These are phyloP conservation scores for Malacoctenus gilli DNA, from an alignment of 2,797 vertebrate species.

Conservation along the genomic window DNA sequence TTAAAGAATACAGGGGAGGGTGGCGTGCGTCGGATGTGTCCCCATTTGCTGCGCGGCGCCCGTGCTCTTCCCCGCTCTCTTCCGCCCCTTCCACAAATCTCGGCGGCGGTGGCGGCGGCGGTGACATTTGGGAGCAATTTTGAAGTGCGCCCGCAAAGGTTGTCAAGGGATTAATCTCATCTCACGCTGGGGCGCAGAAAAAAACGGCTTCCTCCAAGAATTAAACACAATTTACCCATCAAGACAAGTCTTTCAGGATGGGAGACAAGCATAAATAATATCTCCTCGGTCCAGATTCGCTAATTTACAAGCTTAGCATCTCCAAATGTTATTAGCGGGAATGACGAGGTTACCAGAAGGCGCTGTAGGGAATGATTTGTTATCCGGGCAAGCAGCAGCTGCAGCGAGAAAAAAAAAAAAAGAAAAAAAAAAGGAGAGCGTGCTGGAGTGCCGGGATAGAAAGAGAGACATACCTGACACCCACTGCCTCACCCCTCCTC, in stretches of 20 bases:
- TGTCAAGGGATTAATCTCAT: conserved; percentile 88
- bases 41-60: conserved; percentile 57
- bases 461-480: conserved; percentile 81
- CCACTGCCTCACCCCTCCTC: conserved; percentile 65
- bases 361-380: conserved; percentile 85
- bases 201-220: conserved; percentile 84
- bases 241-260: conserved; percentile 83
- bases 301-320: conserved; percentile 88
- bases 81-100: conserved; percentile 74
- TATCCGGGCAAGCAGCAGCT: conserved; percentile 79
- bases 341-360: conserved; percentile 84
- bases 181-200: conserved; percentile 82
- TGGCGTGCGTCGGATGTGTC: conserved; percentile 49
- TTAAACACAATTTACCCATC: conserved; percentile 88
- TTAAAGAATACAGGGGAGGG: conserved; percentile 48
- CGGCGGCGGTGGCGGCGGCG: conserved; percentile 39
- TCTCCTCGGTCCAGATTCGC: conserved; percentile 86
- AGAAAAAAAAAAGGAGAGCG: conserved; percentile 49
- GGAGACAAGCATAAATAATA: conserved; percentile 88
- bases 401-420: no score
- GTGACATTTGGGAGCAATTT: conserved; percentile 85
- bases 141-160: conserved; percentile 84
- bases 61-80: conserved; percentile 49
- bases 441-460: conserved; percentile 64
- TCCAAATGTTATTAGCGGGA: conserved; percentile 86